These are phyloP conservation scores for Drosophila sulfurigaster DNA, from an alignment of 1,140 invertebrate species.

Conservation along the genomic window DNA sequence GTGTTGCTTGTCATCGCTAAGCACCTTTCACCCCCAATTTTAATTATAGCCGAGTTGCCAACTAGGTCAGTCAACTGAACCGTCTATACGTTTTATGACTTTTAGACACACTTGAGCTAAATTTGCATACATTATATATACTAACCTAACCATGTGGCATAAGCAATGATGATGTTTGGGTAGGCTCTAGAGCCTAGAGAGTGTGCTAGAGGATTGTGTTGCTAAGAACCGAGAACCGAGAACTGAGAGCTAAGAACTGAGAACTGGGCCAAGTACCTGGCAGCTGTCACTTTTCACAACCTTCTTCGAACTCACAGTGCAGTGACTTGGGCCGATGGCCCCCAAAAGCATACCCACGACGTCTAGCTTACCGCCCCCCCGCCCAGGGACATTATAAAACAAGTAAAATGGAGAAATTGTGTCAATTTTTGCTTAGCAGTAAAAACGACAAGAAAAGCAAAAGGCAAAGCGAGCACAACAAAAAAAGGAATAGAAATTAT, in stretches of 20 bases:
- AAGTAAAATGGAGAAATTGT: conserved; percentile 51
- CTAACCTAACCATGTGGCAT: conserved; percentile 2
- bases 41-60: conserved; percentile 32
- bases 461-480: neutral
- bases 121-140: conserved; percentile 37
- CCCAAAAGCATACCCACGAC: neutral
- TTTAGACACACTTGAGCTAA: conserved; percentile 47
- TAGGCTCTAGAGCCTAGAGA: neutral
- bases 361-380: neutral
- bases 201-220: conserved; percentile 8
- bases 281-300: conserved; percentile 62
- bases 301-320: conserved; percentile 57
- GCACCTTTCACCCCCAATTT: conserved; percentile 11
- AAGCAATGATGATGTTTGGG: conserved; percentile 7
- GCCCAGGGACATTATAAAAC: conserved; percentile 22
- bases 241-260: too few relatives aligned
- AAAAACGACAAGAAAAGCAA: conserved; percentile 11
- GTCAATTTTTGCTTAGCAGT: conserved; percentile 56
- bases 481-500: conserved; percentile 57
- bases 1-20: conserved; percentile 7
- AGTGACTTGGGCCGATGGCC: conserved; percentile 53
- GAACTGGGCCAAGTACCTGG: conserved; percentile 67
- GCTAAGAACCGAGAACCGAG: conserved; percentile 3
- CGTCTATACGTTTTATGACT: conserved; percentile 34
- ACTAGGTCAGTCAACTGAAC: conserved; percentile 41